phyloP scores from a whole-genome alignment of 2,113 vertebrate species.

The Gobius niger region DNA sequence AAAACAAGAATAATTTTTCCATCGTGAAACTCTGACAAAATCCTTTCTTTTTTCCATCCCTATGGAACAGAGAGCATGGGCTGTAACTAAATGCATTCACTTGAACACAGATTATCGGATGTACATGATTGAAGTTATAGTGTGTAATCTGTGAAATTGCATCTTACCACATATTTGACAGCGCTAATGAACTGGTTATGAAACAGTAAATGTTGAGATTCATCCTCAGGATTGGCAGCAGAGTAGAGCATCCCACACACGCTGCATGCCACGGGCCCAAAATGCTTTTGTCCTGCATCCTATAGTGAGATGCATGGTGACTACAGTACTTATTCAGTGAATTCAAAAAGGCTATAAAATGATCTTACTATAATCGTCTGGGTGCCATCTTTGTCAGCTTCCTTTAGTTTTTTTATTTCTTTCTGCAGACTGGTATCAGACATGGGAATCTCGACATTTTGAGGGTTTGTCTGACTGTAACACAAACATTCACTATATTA shows the following conservation, averaged over 20 bases:
- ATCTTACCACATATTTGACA: slow-evolving; percentile 96
- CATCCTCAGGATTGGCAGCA: slow-evolving; percentile 93
- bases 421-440: slow-evolving; percentile 83
- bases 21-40: slow-evolving; percentile 93
- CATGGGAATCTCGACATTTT: slow-evolving; percentile 65
- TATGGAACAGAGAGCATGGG: slow-evolving; percentile 38
- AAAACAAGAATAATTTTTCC: slow-evolving; percentile 98
- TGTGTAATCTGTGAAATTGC: slow-evolving; percentile 4
- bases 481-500: slow-evolving; percentile 30
- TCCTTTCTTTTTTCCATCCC: slow-evolving; percentile 99
- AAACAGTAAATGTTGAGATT: slow-evolving; percentile 95
- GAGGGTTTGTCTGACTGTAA: slow-evolving; percentile 42
- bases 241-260: slow-evolving; percentile 98
- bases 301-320: slow-evolving; percentile 41
- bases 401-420: slow-evolving; percentile 83
- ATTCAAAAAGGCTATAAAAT: neutral
- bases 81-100: neutral
- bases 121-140: neutral
- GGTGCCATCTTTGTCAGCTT: slow-evolving; percentile 82
- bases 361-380: slow-evolving; percentile 85
- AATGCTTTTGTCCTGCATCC: slow-evolving; percentile 94
- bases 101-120: neutral
- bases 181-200: slow-evolving; percentile 99
- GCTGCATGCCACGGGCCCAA: slow-evolving; percentile 91
- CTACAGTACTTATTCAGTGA: neutral